Base-by-base conservation (phyloP, 2,888 invertebrate genomes). In the Drosophila peninsularis region DNA sequence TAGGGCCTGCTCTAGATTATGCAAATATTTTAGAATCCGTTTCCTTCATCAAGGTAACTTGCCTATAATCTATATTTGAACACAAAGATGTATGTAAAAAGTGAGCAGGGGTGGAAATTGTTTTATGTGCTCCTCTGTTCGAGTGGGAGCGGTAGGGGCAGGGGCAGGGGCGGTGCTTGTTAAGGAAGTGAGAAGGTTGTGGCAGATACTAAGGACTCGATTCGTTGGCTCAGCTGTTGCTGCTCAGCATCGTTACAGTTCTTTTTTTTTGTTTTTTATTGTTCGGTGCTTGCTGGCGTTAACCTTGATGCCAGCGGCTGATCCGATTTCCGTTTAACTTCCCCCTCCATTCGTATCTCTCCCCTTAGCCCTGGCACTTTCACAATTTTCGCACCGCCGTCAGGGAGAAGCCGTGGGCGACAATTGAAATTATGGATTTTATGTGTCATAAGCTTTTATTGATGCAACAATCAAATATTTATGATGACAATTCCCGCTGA, bases 401-500 rank as follows among this genome's bases (percentile, higher is more conserved):
- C n/a, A 37, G 52, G 14, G n/a, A 11, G 17, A 37, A 41, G 75
- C 86, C 70, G 39, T 71, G 73, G 79, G 84, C 78, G 79, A 84
- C 88, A 85, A 85, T 85, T 85, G 85, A 85, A 87, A 85, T 85
- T 85, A 88, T 87, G 89, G 85, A 85, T 88, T 85, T 85, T 85
- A 85, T 85, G 84, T 85, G 85, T 85, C 85, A 85, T 85, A 81
- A 88, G 89, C 84, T 88, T 84, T 88, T 85, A 85, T 85, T 85
- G 85, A 88, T 88, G 85, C 88, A 88, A 86, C 89, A 88, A 85
- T 85, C 85, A 85, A 85, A 85, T 88, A 85, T 85, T 85, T 85
- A 85, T 85, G 89, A 88, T 86, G 84, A 84, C 88, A 88, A 84
- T 87, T 82, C 82, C 70, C 88, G 82, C 80, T 82, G 82, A 83